Evolutionary conservation across 2,797 vertebrate genomes (phyloP).

Genomic region (Rallus crepitans): DNA sequence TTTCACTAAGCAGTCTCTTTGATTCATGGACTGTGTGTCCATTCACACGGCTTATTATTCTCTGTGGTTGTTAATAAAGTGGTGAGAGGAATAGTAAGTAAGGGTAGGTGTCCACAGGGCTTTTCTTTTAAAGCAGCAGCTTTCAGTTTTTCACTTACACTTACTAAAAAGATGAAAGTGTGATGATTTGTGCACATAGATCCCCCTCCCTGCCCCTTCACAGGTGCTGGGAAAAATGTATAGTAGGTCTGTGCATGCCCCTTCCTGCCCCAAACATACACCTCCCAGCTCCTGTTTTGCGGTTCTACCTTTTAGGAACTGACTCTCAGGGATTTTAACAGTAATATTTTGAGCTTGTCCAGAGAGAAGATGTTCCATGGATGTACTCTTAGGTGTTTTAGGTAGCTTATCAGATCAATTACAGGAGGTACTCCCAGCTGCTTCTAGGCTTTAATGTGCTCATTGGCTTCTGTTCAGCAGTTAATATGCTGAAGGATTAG

Average conservation of each 20-base stretch:
- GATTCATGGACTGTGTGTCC: neutral
- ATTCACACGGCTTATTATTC: neutral
- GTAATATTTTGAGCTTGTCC: neutral
- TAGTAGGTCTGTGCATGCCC: accelerated
- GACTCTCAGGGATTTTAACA: accelerated
- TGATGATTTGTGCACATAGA: accelerated
- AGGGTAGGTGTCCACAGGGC: neutral
- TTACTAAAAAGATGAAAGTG: neutral
- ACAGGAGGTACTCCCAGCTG: neutral
- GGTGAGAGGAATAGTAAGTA: neutral
- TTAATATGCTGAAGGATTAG: neutral
- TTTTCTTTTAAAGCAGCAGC: neutral
- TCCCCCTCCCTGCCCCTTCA: neutral
- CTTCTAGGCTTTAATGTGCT: neutral
- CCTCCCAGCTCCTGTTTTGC: neutral
- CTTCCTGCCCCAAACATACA: neutral
- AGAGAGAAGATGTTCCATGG: neutral
- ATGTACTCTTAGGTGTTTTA: neutral
- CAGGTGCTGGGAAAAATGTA: too few species aligned
- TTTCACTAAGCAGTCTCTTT: neutral
- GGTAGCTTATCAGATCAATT: neutral
- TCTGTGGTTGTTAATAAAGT: neutral
- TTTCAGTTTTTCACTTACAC: neutral
- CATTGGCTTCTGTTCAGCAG: slow-evolving; percentile 35
- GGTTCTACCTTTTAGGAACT: neutral